Evolutionary conservation across 92 coral and sea anemone genomes (phyloP).

Genomic region (Palythoa grandiflora): DNA sequence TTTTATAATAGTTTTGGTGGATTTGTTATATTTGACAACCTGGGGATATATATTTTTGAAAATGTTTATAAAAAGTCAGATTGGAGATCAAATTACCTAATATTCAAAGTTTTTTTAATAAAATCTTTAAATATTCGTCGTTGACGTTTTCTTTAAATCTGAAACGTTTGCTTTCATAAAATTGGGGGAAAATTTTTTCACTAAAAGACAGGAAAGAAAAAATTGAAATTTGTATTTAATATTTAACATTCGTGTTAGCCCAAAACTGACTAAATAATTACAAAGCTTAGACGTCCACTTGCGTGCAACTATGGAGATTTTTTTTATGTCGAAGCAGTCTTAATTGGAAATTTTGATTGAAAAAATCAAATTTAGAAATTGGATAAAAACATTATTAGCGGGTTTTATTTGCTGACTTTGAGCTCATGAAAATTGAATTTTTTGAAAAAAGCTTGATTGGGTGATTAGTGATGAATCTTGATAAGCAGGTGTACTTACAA

Average conservation of each 20-base stretch:
- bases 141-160: neutral
- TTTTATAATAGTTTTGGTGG: neutral
- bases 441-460: neutral
- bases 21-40: neutral
- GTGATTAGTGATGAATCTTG: neutral
- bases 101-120: constrained; percentile 12
- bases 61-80: neutral
- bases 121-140: neutral
- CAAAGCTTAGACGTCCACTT: neutral
- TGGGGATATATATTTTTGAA: constrained; percentile 21
- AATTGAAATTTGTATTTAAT: neutral
- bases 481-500: constrained; percentile 11
- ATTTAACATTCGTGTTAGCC: neutral
- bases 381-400: neutral
- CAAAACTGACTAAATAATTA: neutral
- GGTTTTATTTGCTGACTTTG: neutral
- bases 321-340: neutral
- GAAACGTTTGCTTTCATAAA: neutral
- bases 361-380: neutral
- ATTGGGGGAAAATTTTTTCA: neutral
- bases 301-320: neutral
- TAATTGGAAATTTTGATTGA: neutral
- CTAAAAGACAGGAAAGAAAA: neutral
- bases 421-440: neutral
- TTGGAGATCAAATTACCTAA: neutral